Evolutionary conservation across 1,140 invertebrate species (phyloP), one percentile per base, ranked within the genome.

Genomic region (Mesaphorura yosii): DNA sequence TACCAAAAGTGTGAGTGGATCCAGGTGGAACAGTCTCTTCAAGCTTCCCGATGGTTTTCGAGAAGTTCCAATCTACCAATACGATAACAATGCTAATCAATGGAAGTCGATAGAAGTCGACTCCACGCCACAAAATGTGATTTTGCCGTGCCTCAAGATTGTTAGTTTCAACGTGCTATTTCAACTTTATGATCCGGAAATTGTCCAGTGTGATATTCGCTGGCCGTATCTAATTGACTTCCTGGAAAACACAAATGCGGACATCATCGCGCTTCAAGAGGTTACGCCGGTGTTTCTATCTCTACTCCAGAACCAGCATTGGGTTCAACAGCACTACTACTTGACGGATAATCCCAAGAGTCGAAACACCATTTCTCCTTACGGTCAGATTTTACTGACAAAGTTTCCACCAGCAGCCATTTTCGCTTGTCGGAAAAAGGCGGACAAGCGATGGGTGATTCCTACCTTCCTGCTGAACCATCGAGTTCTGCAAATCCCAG

Each of bases 211-310:
- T 5, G 47, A 10, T 6, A 10, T 12, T 10, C 26, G 47, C 31
- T 49, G 47, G 47, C 47, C 47, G 5, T 38, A 49, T 38, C 22
- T 49, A 22, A 49, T 49, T 49, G 47, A 49, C 28, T 44, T 34
- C 28, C 47, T 49, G 10, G 47, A 31, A 17, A 19, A 31, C 12
- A 12, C 7, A 49, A 20, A 49, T 38, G 28, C 47, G 31, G 47
- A 49, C 28, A 23, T 49, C 14, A 49, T 49, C 12, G 47, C 47
- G 5, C 29, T 49, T 5, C 47, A 49, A 27, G 47, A 49, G 25
- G 47, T 49, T 5, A 49, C 47, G 6, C 7, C 14, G 6, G 7
- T 14, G 28, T 49, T 49, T 23, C 19, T 49, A 5, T 6, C 14
- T 19, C n/a, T 12, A n/a, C 20, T 49, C 6, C 28, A 49, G 25